phyloP scores from a whole-genome alignment of 2,888 invertebrate genomes.

The Choreutis nemorana region DNA sequence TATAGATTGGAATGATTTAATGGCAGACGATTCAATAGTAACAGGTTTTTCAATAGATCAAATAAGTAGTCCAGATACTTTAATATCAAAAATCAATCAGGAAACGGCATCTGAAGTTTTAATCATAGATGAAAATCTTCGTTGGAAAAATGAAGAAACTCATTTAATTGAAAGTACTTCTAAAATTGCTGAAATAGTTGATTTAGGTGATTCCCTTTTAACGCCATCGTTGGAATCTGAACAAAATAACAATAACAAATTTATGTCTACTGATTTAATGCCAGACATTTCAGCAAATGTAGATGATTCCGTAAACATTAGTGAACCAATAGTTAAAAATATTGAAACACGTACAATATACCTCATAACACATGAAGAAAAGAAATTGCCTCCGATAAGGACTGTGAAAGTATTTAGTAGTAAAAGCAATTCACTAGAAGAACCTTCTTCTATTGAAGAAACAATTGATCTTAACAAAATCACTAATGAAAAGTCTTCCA shows the following conservation, averaged over 20 bases:
- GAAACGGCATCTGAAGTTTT: constrained; percentile 12
- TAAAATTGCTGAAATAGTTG: too few relatives aligned
- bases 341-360: constrained; percentile 62
- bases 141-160: too few relatives aligned
- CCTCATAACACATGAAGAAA: constrained; percentile 77
- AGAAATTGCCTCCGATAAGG: constrained; percentile 70
- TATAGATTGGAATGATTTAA: constrained; percentile 49
- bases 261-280: constrained; percentile 26
- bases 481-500: constrained; percentile 28
- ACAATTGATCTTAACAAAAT: constrained; percentile 20
- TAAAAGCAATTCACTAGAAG: constrained; percentile 66
- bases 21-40: too few relatives aligned
- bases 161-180: too few relatives aligned
- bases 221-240: too few relatives aligned
- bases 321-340: constrained; percentile 30
- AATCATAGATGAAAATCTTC: too few relatives aligned
- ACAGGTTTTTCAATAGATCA: too few relatives aligned
- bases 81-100: constrained; percentile 7
- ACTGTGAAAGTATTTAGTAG: constrained; percentile 63
- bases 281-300: too few relatives aligned
- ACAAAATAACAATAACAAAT: constrained; percentile 53
- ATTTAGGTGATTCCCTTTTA: too few relatives aligned
- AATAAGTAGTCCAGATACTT: too few relatives aligned
- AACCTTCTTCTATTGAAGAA: constrained; percentile 20
- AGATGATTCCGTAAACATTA: too few relatives aligned